phyloP scores from a whole-genome alignment of 2,113 vertebrate species.

The Probosciger aterrimus region DNA sequence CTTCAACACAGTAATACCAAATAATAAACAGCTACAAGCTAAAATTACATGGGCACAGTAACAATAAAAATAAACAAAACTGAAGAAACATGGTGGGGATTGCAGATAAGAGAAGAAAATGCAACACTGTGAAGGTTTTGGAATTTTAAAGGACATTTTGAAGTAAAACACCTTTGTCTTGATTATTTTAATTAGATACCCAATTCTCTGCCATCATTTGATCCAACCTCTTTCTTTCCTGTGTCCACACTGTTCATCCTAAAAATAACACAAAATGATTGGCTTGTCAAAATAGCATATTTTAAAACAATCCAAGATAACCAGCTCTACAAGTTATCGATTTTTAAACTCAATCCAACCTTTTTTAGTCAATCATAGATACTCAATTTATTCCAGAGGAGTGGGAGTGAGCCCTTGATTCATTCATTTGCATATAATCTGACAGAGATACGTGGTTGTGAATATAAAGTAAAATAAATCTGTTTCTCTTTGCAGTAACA shows the following conservation, averaged over 20 bases:
- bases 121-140: not conserved
- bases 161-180: not conserved
- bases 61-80: not conserved
- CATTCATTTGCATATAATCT: slow-evolving; percentile 8
- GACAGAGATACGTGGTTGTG: not conserved
- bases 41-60: not conserved
- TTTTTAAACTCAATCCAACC: not conserved
- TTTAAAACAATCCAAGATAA: not conserved
- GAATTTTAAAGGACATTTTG: not conserved
- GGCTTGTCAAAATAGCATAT: not conserved
- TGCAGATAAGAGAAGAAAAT: not conserved
- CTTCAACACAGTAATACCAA: not conserved
- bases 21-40: not conserved
- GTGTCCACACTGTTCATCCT: not conserved
- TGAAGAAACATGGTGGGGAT: accelerated
- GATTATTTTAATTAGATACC: not conserved
- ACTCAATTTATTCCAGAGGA: not conserved
- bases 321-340: not conserved
- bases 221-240: not conserved
- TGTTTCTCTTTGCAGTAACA: not conserved
- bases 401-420: not conserved
- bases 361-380: not conserved
- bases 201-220: not conserved
- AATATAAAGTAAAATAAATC: slow-evolving; percentile 14
- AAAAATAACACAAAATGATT: not conserved